These are phyloP conservation scores for Willisornis vidua DNA, from an alignment of 2,113 vertebrate species.

Conservation along the genomic window DNA sequence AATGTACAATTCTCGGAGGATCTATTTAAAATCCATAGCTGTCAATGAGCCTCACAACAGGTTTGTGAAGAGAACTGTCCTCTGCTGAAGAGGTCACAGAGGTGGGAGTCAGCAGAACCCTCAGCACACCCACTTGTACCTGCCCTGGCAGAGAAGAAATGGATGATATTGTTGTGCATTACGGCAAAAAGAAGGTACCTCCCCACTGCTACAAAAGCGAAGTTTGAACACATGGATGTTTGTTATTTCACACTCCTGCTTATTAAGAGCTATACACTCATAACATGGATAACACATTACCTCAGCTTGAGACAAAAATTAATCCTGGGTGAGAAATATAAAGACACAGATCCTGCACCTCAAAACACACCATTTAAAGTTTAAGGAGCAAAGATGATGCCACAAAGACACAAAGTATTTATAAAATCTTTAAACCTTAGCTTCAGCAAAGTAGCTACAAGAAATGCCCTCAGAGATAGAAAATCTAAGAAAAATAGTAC, in stretches of 20 bases:
- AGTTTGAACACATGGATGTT: background rate
- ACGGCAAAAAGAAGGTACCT: background rate
- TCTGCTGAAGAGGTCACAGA: background rate
- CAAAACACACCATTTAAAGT: background rate
- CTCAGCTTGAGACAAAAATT: background rate
- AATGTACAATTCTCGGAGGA: background rate
- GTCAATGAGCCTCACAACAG: background rate
- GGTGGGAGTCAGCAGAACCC: background rate
- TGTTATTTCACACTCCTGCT: background rate
- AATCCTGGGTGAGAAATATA: background rate
- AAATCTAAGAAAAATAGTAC: slow-evolving; percentile 91
- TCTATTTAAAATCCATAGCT: background rate
- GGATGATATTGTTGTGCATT: background rate
- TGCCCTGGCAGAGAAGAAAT: background rate
- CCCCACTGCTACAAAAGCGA: background rate
- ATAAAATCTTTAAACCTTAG: slow-evolving; percentile 68
- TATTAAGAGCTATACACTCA: background rate
- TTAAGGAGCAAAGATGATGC: slow-evolving; percentile 44
- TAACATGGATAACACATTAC: background rate
- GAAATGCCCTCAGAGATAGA: slow-evolving; percentile 83
- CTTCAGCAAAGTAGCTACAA: slow-evolving; percentile 75
- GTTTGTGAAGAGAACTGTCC: background rate
- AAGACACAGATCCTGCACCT: background rate
- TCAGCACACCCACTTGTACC: background rate
- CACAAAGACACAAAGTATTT: slow-evolving; percentile 28